Evolutionary conservation across 2,888 invertebrate species (phyloP), one percentile per base, ranked within the genome.

Genomic region (Dicyrtomina minuta): DNA sequence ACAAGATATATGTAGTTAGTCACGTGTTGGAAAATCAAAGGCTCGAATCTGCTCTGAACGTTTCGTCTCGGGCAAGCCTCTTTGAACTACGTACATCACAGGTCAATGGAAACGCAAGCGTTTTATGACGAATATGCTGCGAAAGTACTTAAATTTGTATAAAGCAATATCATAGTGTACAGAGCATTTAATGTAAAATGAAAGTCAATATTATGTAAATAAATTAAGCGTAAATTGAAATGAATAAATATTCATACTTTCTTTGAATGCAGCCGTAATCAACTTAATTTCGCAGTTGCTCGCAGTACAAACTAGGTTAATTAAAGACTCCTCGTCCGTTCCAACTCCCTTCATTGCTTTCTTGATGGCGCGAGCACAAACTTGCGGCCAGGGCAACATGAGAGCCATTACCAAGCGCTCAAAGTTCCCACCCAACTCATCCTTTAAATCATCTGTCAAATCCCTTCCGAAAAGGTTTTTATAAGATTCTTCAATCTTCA

Each of bases 351-450:
- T 72, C 78, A 84, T 83, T 49, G 84, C 84, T 66, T 81, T 79
- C 71, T 82, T 80, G 43, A 84, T 79, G 71, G 82, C 81, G 66
- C 80, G 79, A n/a, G 84, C 84, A 75, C 83, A 82, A 77, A 80
- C 83, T 65, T 83, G 81, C 39, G 79, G 79, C 49, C 80, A 77
- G 13, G 81, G 82, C 72, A 80, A 80, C 83, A 84, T 82, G 66
- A 84, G 78, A 15, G 82, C 84, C 1, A 83, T 43, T 17, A 83
- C 80, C 2, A 81, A 80, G 70, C 83, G 80, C 76, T 84, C 84
- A 78, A 84, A 84, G 33, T 81, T 79, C 13, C 84, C 84, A 43
- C 82, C 81, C 60, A 84, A 79, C 74, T 84, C 84, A 75, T 81
- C 78, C 74, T 80, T 81, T 64, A 82, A 74, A 64, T 82, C 81